These are phyloP conservation scores for Procambarus virginalis DNA, from an alignment of 1,140 invertebrate genomes.

Conservation along the genomic window DNA sequence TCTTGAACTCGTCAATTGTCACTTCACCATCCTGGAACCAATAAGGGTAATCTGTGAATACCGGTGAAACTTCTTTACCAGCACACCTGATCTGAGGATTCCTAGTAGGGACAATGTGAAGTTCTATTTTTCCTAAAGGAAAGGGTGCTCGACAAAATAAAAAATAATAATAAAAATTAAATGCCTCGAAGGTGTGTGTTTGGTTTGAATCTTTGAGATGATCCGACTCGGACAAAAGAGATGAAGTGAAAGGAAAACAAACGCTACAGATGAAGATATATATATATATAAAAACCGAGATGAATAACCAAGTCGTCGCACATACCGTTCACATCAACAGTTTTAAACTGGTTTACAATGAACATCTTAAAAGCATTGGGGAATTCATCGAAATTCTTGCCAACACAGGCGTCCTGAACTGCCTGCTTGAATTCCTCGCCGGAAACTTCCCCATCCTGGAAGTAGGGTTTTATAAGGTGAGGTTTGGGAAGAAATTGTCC, in stretches of 20 bases:
- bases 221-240: constrained; percentile 17
- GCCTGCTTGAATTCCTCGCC: constrained; percentile 87
- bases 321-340: constrained; percentile 78
- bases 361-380: constrained; percentile 81
- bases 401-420: constrained; percentile 85
- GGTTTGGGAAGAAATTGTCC: constrained; percentile 5
- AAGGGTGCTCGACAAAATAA: background rate
- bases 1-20: constrained; percentile 86
- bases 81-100: constrained; percentile 11
- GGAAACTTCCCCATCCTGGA: constrained; percentile 83
- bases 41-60: constrained; percentile 53
- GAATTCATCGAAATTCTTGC: constrained; percentile 85
- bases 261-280: constrained; percentile 30
- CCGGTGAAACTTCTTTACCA: constrained; percentile 3
- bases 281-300: background rate
- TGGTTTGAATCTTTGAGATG: constrained; percentile 33
- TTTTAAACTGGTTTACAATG: constrained; percentile 86
- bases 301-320: constrained; percentile 26
- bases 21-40: constrained; percentile 82
- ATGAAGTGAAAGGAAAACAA: constrained; percentile 22
- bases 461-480: constrained; percentile 35
- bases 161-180: no score
- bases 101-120: background rate
- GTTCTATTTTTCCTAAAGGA: background rate
- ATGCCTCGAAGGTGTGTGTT: constrained; percentile 14